Evolutionary conservation across 2,113 vertebrate species (phyloP), one percentile per base, ranked within the genome.

Genomic region (Trichechus manatus): DNA sequence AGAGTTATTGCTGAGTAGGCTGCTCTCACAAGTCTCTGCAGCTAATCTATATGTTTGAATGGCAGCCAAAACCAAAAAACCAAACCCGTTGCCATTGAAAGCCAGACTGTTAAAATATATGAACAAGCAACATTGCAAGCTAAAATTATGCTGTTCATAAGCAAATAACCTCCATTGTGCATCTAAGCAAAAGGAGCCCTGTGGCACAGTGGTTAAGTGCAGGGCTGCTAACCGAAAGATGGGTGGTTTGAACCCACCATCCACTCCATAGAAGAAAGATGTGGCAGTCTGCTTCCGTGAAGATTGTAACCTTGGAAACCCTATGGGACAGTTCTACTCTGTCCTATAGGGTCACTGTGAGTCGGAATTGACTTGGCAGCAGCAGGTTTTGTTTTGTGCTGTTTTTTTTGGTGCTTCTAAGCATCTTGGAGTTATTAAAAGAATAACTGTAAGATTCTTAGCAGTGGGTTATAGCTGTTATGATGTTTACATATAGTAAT

Each of bases 21-120:
- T 61, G 29, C 19, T 85, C n/a, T 95, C 17, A 64, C 31, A 89
- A 39, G 77, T 68, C 77, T 84, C 15, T 87, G 23, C 22, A 15
- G 61, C 53, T 94, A 77, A 84, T 94, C 61, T 90, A 0, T 80
- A 13, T 90, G 36, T 79, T 81, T 97, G 72, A 90, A 88, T 91
- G 56, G 25, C 22, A 87, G 31, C 42, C 53, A 56, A 56, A 56
- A 56, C 53, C 15, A 56, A 56, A 56, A 56, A 56, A 56, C 10
- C 53, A 56, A 56, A 56, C 53, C 53, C 14, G 11, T 56, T 56
- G 53, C 15, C 13, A 11, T 56, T 15, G 53, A 56, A 56, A 56
- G 53, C 53, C 47, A 85, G 17, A 87, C 29, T 87, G 47, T 44
- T 92, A 87, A 68, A 75, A 23, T 74, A 27, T 50, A 31, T 87